Evolutionary conservation across 2,888 invertebrate genomes (phyloP).

Genomic region (Melolontha melolontha): DNA sequence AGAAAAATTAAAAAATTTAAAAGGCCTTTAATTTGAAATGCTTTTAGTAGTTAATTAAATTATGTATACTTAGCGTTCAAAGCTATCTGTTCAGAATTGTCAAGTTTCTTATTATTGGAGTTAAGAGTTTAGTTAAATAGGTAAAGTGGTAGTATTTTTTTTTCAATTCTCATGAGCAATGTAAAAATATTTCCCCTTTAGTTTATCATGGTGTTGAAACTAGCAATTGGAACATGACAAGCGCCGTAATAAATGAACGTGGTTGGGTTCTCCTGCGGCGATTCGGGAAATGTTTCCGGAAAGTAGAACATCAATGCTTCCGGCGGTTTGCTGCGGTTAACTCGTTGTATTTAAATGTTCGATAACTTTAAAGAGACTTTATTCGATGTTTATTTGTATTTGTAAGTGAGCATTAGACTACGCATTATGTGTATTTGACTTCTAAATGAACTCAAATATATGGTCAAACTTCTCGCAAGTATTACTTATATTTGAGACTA

Average conservation of each 20-base stretch:
- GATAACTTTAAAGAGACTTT: constrained; percentile 39
- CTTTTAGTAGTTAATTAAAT: too few relatives aligned
- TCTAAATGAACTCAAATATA: not conserved
- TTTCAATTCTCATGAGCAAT: not conserved
- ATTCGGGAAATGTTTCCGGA: constrained; percentile 43
- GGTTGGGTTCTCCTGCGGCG: constrained; percentile 41
- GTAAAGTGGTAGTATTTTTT: too few relatives aligned
- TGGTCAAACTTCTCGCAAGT: constrained; percentile 1
- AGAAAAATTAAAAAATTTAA: too few relatives aligned
- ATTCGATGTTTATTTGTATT: constrained; percentile 29
- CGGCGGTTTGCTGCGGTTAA: constrained; percentile 44
- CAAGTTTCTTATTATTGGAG: too few relatives aligned
- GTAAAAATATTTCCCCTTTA: too few relatives aligned
- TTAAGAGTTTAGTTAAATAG: too few relatives aligned
- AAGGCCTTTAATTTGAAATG: too few relatives aligned
- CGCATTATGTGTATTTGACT: constrained; percentile 8
- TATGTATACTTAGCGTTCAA: too few relatives aligned
- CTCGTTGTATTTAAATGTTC: constrained; percentile 47
- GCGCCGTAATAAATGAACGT: constrained; percentile 43
- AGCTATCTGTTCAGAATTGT: too few relatives aligned
- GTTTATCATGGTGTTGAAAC: not conserved
- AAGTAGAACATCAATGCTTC: constrained; percentile 45
- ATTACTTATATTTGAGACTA: too few relatives aligned
- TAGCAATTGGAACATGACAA: constrained; percentile 27
- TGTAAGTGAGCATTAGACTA: constrained; percentile 14